A percentile compares a stretch with the other conserved stretches of the same genome.
phyloP scores from a whole-genome alignment of 2,888 invertebrate species.

The Athripsodes cinereus region DNA sequence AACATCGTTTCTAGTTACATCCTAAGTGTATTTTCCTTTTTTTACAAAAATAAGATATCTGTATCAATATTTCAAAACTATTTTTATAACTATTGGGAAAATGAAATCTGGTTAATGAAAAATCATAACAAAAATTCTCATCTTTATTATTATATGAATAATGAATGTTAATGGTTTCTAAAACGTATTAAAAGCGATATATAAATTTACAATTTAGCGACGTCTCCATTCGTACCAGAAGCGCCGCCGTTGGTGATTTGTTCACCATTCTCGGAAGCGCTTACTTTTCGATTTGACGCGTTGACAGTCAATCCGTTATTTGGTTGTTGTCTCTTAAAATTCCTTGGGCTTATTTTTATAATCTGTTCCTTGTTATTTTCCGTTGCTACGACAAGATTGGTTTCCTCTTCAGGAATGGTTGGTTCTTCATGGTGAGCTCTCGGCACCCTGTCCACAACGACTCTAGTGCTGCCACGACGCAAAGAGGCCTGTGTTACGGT shows the following conservation, averaged over 20 bases:
- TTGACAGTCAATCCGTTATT: slow-evolving; percentile 17
- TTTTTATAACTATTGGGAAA: too few species aligned
- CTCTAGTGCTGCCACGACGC: slow-evolving; percentile 25
- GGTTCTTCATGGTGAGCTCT: slow-evolving; percentile 15
- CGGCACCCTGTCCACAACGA: slow-evolving; percentile 22
- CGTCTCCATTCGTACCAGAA: slow-evolving; percentile 18
- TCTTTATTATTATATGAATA: too few species aligned
- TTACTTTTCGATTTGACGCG: slow-evolving; percentile 17
- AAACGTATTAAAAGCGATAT: too few species aligned
- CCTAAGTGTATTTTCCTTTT: too few species aligned
- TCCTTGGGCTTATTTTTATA: slow-evolving; percentile 16
- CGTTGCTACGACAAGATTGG: background rate
- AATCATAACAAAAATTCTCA: too few species aligned
- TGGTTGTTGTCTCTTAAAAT: slow-evolving; percentile 17
- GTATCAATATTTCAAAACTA: too few species aligned
- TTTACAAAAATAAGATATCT: too few species aligned
- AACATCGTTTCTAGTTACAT: too few species aligned
- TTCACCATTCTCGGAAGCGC: slow-evolving; percentile 7
- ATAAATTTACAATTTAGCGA: slow-evolving; percentile 20
- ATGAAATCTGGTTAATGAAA: too few species aligned
- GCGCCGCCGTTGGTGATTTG: slow-evolving; percentile 21
- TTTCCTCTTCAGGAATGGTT: slow-evolving; percentile 13
- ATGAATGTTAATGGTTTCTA: too few species aligned
- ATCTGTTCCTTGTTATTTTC: slow-evolving; percentile 11
- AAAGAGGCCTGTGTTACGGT: slow-evolving; percentile 29